These are phyloP conservation scores for Typhlomys cinereus DNA, from an alignment of 2,113 vertebrate species.

Conservation along the genomic window DNA sequence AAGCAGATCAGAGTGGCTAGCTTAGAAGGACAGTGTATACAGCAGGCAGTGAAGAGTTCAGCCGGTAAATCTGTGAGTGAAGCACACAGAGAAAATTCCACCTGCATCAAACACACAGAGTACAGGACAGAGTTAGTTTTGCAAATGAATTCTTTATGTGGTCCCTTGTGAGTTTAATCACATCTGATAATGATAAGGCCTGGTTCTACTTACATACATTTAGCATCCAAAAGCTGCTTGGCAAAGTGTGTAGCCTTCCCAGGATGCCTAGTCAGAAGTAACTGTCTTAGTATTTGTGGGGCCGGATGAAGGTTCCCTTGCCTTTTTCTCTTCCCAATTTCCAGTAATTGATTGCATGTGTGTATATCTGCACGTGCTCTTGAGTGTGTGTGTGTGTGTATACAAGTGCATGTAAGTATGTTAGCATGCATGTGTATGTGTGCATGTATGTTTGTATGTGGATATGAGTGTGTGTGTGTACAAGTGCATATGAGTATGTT, in stretches of 20 bases:
- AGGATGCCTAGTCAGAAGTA: no score
- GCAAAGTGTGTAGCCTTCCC: neutral
- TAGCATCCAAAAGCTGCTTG: no score
- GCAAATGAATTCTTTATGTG: neutral
- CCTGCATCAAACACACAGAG: no score
- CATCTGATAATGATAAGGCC: no score
- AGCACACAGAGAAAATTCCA: neutral
- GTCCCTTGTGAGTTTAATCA: neutral
- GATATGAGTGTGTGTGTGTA: no score
- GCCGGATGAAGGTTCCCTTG: neutral
- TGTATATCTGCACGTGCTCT: neutral
- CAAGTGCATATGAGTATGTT: neutral
- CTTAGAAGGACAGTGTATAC: neutral
- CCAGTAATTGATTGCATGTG: no score
- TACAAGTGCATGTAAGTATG: neutral
- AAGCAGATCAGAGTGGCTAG: neutral
- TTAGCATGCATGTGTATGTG: no score
- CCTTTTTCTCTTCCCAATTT: neutral
- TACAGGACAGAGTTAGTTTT: neutral
- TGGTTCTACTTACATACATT: no score
- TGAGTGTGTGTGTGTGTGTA: neutral
- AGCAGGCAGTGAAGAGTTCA: neutral
- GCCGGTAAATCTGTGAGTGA: neutral
- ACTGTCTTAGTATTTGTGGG: neutral
- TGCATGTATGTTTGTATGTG: neutral